phyloP scores from a whole-genome alignment of 64 coral and sea anemone species.

The Dendronephthya gigantea region DNA sequence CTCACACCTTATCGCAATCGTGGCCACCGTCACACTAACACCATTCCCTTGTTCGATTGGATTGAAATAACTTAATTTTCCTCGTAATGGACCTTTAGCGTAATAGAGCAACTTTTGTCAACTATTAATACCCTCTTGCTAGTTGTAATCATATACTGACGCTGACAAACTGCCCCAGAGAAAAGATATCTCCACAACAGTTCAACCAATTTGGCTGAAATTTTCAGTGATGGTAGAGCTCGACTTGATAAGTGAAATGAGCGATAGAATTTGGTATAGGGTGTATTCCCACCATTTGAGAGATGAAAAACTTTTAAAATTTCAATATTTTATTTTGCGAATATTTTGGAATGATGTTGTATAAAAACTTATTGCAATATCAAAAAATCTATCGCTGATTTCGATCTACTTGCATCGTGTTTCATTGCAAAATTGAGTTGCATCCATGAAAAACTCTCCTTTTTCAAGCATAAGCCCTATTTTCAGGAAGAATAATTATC shows the following conservation, averaged over 20 bases:
- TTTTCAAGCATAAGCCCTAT: neutral
- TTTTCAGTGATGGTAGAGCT: neutral
- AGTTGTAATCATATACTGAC: too few species aligned
- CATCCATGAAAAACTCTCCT: neutral
- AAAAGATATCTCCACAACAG: neutral
- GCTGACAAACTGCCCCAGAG: too few species aligned
- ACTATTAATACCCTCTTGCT: too few species aligned
- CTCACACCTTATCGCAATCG: too few species aligned
- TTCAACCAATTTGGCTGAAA: neutral
- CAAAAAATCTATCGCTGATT: neutral
- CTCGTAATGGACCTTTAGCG: too few species aligned
- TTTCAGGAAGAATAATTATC: neutral
- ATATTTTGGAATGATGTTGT: neutral
- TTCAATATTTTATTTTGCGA: neutral
- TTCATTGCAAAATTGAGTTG: neutral
- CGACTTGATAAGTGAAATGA: neutral
- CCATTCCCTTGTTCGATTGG: too few species aligned
- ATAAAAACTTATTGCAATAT: neutral
- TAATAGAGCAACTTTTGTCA: too few species aligned
- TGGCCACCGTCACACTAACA: too few species aligned
- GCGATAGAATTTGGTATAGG: neutral
- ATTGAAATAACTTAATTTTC: too few species aligned
- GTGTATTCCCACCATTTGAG: neutral
- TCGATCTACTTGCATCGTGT: neutral
- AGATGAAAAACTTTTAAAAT: neutral